Base-by-base conservation (phyloP, 2,888 invertebrate genomes). In the Macrophya annulata region DNA sequence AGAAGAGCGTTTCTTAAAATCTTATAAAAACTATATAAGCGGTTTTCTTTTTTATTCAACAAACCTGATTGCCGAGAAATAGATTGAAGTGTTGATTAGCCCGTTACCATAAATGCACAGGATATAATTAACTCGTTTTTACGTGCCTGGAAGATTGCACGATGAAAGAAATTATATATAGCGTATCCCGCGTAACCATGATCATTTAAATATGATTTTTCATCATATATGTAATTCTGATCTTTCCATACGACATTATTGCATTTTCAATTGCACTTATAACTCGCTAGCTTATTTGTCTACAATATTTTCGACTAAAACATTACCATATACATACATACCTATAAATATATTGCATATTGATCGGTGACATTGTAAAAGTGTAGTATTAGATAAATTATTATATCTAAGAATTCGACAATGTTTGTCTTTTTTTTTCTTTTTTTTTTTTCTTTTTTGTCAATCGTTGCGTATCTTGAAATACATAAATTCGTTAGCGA, bases 251-350 rank as follows among this genome's bases (percentile, higher is more conserved):
- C 43, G 45, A 21, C 15, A 15, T 55, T 77, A n/a, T n/a, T 37
- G n/a, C 62, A 4, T 17, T 62, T 62, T n/a, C 71, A 40, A 51
- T 77, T 55, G 77, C 77, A 77, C 51, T 77, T 55, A 55, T 55
- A 48, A 77, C 51, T 77, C 77, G 77, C 77, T 37, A 77, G 17
- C 31, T 55, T 77, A 77, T 37, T 55, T 77, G 17, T 77, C 37
- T 68, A 21, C 5, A 12, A 31, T 31, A 15, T 37, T 15, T 25
- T 68, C 68, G 68, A 37, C 25, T 25, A 25, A 59, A 21, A 59
- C 21, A 1, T 15, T 45, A 72, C 15, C 12, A 6, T 17, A 15
- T 2, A 45, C 9, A 25, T 31, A 8, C 9, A 77, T 31, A 31
- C 31, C 31, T 31, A 31, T 31, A 31, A 1, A 31, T 31, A 31